Percentiles rank a stretch among this genome's conserved stretches.
Conservation (phyloP, 2,113 vertebrate species). For the Heterocephalus glaber region DNA sequence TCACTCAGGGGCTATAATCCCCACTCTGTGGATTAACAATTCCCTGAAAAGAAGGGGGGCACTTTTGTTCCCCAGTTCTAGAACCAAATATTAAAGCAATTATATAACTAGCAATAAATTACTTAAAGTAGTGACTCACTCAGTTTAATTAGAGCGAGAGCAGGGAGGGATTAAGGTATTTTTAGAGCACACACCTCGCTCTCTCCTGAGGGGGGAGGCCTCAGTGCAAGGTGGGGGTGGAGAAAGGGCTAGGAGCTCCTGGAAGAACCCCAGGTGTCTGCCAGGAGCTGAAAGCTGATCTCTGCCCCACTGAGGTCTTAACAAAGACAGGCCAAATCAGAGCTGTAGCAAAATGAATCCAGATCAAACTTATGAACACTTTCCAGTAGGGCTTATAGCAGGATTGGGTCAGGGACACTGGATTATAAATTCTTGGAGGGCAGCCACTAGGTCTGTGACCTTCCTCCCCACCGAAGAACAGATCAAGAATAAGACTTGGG, state of each 20-base stretch:
- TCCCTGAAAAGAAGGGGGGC: conserved; percentile 66
- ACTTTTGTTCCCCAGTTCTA: conserved; percentile 75
- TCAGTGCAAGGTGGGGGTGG: conserved; percentile 66
- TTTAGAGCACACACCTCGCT: conserved; percentile 82
- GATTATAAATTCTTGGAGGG: not conserved
- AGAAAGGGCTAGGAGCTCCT: conserved; percentile 42
- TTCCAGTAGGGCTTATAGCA: not conserved
- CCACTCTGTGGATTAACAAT: conserved; percentile 28
- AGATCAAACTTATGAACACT: not conserved
- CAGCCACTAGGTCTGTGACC: not conserved
- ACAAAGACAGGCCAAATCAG: conserved; percentile 5
- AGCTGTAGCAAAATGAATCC: not conserved
- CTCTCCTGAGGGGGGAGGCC: conserved; percentile 60
- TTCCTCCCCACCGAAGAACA: not conserved
- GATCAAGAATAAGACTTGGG: not conserved
- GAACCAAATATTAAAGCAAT: conserved; percentile 85
- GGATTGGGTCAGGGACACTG: not conserved
- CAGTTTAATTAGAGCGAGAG: conserved; percentile 81
- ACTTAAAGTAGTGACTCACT: conserved; percentile 86
- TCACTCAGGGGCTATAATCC: not conserved
- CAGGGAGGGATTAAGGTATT: conserved; percentile 81
- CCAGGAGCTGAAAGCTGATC: conserved; percentile 50
- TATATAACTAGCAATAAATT: conserved; percentile 88
- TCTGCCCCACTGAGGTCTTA: not conserved
- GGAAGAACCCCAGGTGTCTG: conserved; percentile 63